Conservation (phyloP, 2,888 invertebrate species). For the Melitaea athalia region DNA sequence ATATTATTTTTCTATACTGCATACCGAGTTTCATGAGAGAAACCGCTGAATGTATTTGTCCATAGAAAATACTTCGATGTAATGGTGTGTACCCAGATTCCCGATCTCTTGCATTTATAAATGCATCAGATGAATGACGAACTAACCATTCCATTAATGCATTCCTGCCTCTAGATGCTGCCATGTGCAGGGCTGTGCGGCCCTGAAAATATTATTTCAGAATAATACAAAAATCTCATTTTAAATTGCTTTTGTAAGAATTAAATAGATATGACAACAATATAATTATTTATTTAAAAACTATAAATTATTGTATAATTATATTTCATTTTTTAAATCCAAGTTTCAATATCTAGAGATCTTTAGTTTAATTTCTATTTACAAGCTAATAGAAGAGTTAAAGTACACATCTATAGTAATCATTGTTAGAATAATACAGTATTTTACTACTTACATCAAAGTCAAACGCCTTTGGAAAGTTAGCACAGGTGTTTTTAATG, state of each 20-base stretch:
- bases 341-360: too few relatives aligned
- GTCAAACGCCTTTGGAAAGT: slow-evolving; percentile 83
- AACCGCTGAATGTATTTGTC: slow-evolving; percentile 88
- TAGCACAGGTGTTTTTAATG: slow-evolving; percentile 82
- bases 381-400: too few relatives aligned
- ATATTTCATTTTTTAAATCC: too few relatives aligned
- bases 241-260: too few relatives aligned
- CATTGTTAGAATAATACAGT: not conserved
- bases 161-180: slow-evolving; percentile 88
- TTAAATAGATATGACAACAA: too few relatives aligned
- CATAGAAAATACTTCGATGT: slow-evolving; percentile 91
- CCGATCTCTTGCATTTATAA: slow-evolving; percentile 84
- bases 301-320: too few relatives aligned
- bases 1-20: not conserved
- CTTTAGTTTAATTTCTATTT: too few relatives aligned
- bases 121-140: slow-evolving; percentile 80
- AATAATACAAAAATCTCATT: too few relatives aligned
- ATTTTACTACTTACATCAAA: slow-evolving; percentile 69
- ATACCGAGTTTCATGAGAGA: slow-evolving; percentile 85
- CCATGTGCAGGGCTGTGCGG: slow-evolving; percentile 89
- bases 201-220: slow-evolving; percentile 70
- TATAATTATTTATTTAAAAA: not conserved
- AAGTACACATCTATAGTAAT: not conserved
- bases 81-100: slow-evolving; percentile 91
- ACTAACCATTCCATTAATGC: slow-evolving; percentile 88